A percentile compares a stretch with the other conserved stretches of the same genome.
Evolutionary conservation across 2,113 vertebrate species (phyloP).

Genomic region (Empidonax alnorum): DNA sequence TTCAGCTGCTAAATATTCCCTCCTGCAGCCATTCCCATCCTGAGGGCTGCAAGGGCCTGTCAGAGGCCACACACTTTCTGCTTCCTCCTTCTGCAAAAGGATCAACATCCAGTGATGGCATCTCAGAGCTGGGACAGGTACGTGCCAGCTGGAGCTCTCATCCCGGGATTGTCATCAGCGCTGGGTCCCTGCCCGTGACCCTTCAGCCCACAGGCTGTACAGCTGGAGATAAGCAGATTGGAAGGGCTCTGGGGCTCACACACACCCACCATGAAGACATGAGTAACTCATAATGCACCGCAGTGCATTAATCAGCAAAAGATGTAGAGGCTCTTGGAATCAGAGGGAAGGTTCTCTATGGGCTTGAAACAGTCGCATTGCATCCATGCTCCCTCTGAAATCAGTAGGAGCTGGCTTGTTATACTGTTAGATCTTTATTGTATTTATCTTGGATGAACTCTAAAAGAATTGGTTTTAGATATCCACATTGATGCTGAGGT

Average conservation of each 20-base stretch:
- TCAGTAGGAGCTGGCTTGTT: neutral
- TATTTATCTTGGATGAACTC: neutral
- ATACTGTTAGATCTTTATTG: neutral
- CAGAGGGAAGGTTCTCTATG: neutral
- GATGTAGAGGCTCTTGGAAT: neutral
- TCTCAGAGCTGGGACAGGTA: neutral
- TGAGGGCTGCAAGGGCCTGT: neutral
- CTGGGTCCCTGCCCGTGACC: neutral
- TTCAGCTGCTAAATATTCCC: constrained; percentile 14
- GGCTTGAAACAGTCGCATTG: neutral
- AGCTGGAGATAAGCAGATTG: neutral
- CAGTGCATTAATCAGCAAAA: neutral
- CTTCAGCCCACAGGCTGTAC: neutral
- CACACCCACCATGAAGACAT: neutral
- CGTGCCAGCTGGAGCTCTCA: neutral
- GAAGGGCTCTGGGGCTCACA: neutral
- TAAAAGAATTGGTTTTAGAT: neutral
- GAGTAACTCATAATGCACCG: neutral
- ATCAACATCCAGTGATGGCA: neutral
- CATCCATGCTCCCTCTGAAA: neutral
- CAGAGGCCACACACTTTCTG: neutral
- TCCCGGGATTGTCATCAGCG: accelerated
- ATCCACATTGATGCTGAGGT: accelerated
- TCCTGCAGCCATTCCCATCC: neutral
- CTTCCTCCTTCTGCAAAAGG: neutral